phyloP scores from a whole-genome alignment of 1,140 invertebrate genomes.

The Macrosteles quadrilineatus region DNA sequence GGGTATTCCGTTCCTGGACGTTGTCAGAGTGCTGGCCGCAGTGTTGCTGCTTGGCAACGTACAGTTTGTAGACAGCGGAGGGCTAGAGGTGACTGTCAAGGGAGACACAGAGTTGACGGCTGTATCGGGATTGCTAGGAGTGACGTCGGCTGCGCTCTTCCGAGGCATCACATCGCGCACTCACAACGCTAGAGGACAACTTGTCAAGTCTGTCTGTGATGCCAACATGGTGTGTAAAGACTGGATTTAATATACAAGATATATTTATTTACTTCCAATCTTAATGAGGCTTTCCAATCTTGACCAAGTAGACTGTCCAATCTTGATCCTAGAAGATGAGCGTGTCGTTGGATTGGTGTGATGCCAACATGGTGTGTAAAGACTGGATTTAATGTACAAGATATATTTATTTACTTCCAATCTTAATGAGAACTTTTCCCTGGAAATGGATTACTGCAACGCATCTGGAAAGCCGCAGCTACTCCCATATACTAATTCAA shows the following conservation, averaged over 20 bases:
- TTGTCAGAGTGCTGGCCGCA: slow-evolving; percentile 86
- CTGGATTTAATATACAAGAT: too few relatives aligned
- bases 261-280: too few relatives aligned
- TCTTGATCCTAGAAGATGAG: too few relatives aligned
- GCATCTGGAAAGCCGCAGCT: too few relatives aligned
- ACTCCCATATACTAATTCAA: too few relatives aligned
- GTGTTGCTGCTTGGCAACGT: slow-evolving; percentile 90
- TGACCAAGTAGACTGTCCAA: too few relatives aligned
- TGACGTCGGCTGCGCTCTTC: slow-evolving; percentile 73
- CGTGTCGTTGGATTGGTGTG: too few relatives aligned
- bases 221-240: slow-evolving; percentile 71
- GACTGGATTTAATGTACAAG: slow-evolving; percentile 11
- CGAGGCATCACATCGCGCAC: slow-evolving; percentile 82
- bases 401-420: slow-evolving; percentile 17
- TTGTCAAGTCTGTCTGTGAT: slow-evolving; percentile 81
- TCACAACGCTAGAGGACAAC: slow-evolving; percentile 79
- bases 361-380: slow-evolving; percentile 72
- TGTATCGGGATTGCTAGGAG: slow-evolving; percentile 80
- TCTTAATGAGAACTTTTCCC: too few relatives aligned
- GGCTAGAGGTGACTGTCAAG: slow-evolving; percentile 71
- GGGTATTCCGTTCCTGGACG: slow-evolving; percentile 92
- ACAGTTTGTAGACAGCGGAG: slow-evolving; percentile 69
- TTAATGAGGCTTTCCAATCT: too few relatives aligned
- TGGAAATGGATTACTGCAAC: too few relatives aligned
- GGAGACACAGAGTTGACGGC: slow-evolving; percentile 79